A percentile compares a stretch with the other conserved stretches of the same genome.
These are phyloP conservation scores for Turritopsis rubra DNA, from an alignment of 30 jellyfish, hydroid and myxozoan genomes.

Conservation along the genomic window DNA sequence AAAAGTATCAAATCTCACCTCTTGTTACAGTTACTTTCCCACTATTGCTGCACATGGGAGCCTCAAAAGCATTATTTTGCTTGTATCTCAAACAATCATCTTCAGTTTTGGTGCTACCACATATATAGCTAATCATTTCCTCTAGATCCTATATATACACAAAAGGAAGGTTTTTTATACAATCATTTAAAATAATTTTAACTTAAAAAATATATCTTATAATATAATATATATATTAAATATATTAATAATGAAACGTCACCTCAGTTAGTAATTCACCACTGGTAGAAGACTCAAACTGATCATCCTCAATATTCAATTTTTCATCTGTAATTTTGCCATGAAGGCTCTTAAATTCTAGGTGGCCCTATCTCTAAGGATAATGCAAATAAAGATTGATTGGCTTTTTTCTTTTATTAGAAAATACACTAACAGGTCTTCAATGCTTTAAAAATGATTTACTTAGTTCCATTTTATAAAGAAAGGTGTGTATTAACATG, in stretches of 20 bases:
- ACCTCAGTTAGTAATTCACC: background rate
- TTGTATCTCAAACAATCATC: background rate
- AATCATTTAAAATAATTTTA: background rate
- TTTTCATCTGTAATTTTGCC: background rate
- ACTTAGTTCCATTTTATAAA: background rate
- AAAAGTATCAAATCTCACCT: too few species aligned
- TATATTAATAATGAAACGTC: background rate
- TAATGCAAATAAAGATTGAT: background rate
- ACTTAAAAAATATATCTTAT: background rate
- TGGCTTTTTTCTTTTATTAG: background rate
- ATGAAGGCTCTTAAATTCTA: background rate
- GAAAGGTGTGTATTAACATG: background rate
- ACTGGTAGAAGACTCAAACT: too few species aligned
- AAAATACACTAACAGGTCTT: background rate
- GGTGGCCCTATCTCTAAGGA: background rate
- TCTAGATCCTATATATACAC: background rate
- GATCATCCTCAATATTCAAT: background rate
- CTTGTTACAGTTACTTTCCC: too few species aligned
- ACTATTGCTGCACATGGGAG: background rate
- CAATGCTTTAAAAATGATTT: background rate
- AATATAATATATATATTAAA: too few species aligned
- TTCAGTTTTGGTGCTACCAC: background rate
- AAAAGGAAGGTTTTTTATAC: background rate
- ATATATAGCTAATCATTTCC: background rate
- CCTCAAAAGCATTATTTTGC: background rate